phyloP scores from a whole-genome alignment of 1,140 invertebrate species.

The Mizuhopecten yessoensis region DNA sequence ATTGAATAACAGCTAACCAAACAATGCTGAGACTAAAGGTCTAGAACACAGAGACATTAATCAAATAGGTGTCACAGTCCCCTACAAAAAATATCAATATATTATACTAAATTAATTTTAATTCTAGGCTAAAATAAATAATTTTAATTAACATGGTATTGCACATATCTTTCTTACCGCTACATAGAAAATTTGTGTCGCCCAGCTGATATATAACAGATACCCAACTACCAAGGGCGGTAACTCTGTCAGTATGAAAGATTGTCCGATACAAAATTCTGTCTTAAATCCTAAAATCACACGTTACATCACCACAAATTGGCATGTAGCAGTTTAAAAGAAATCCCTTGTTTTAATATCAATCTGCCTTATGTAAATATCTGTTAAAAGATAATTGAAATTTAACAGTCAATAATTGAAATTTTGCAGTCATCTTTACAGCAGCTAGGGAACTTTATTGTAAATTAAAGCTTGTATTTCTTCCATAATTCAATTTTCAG shows the following conservation, averaged over 20 bases:
- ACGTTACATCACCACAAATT: neutral
- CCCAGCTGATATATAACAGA: neutral
- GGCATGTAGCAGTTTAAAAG: neutral
- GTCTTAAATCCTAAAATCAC: neutral
- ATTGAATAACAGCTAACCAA: neutral
- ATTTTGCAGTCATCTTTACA: constrained; percentile 19
- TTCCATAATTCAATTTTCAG: neutral
- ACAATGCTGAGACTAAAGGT: neutral
- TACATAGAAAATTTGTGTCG: neutral
- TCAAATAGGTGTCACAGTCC: neutral
- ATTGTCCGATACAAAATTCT: neutral
- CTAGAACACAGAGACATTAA: neutral
- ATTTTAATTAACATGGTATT: neutral
- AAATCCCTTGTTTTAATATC: neutral
- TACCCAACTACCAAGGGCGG: neutral
- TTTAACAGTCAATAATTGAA: constrained; percentile 40
- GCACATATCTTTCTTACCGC: neutral
- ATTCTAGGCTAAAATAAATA: neutral
- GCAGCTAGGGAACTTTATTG: neutral
- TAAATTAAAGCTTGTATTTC: constrained; percentile 16
- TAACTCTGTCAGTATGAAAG: neutral
- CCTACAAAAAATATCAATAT: neutral
- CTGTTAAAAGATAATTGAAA: constrained; percentile 28
- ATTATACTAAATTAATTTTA: neutral
- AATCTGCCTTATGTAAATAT: constrained; percentile 39